These are phyloP conservation scores for Rhinolophus sinicus DNA, from an alignment of 2,113 vertebrate genomes.

Conservation along the genomic window DNA sequence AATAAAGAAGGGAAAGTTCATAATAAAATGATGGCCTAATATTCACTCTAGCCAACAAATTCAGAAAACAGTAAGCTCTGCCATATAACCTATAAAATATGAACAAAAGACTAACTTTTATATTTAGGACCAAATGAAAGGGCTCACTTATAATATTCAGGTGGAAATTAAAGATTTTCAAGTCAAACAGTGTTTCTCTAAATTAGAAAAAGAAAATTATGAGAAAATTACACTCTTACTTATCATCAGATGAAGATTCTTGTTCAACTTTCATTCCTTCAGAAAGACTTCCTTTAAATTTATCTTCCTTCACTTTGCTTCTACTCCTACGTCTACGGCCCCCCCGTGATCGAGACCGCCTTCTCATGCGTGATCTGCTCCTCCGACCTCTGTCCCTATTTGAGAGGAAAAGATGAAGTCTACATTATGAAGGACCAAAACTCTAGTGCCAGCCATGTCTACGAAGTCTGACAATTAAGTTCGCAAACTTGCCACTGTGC, in stretches of 20 bases:
- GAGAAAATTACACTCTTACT: conserved; percentile 87
- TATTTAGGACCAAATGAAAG: neutral
- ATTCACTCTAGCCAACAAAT: neutral
- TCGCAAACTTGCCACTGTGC: too few relatives aligned
- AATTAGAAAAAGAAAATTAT: neutral
- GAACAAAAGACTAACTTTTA: neutral
- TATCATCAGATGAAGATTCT: conserved; percentile 95
- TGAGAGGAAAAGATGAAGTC: neutral
- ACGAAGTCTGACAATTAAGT: too few relatives aligned
- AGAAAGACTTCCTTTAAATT: conserved; percentile 98
- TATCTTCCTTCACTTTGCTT: conserved; percentile 94
- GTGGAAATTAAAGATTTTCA: neutral
- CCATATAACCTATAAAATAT: neutral
- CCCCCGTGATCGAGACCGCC: conserved; percentile 92
- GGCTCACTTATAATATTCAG: neutral
- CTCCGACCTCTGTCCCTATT: conserved; percentile 90
- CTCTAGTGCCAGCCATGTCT: neutral
- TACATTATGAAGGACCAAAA: neutral
- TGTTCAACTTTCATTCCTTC: conserved; percentile 98
- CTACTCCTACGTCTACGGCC: conserved; percentile 90
- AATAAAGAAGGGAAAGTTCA: neutral
- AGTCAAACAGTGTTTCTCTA: neutral
- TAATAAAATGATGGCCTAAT: neutral
- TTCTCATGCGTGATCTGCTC: conserved; percentile 90
- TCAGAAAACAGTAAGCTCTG: neutral